Evolutionary conservation across 1,140 invertebrate genomes (phyloP).

Genomic region (Metaphire vulgaris): DNA sequence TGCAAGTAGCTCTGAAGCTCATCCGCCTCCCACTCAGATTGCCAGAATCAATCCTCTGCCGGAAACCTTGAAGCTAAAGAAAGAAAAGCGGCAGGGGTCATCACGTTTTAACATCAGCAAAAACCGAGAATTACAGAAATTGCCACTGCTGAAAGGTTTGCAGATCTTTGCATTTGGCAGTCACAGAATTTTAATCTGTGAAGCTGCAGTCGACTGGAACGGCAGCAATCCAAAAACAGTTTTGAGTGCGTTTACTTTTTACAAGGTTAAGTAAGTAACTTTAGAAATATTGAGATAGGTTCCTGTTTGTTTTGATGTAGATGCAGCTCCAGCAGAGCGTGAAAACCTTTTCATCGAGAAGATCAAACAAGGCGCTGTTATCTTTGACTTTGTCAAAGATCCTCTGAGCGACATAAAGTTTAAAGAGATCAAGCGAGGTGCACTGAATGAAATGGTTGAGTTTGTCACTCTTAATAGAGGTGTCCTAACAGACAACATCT

Average conservation of each 20-base stretch:
- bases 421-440: slow-evolving; percentile 95
- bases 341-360: slow-evolving; percentile 68
- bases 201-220: too few species aligned
- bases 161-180: too few species aligned
- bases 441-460: slow-evolving; percentile 95
- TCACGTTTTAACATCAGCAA: slow-evolving; percentile 80
- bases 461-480: slow-evolving; percentile 83
- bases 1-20: too few species aligned
- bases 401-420: slow-evolving; percentile 95
- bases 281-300: too few species aligned
- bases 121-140: slow-evolving; percentile 74
- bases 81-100: slow-evolving; percentile 78
- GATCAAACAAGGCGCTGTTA: slow-evolving; percentile 49
- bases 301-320: too few species aligned
- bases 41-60: slow-evolving; percentile 7
- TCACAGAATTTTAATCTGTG: too few species aligned
- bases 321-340: slow-evolving; percentile 93
- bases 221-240: too few species aligned
- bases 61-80: slow-evolving; percentile 57
- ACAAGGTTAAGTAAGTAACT: too few species aligned
- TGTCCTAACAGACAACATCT: slow-evolving; percentile 88
- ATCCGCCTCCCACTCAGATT: slow-evolving; percentile 3
- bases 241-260: too few species aligned
- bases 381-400: slow-evolving; percentile 88
- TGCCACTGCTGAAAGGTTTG: slow-evolving; percentile 14